Conservation (phyloP, 2,888 invertebrate species). For the Mythimna vitellina region DNA sequence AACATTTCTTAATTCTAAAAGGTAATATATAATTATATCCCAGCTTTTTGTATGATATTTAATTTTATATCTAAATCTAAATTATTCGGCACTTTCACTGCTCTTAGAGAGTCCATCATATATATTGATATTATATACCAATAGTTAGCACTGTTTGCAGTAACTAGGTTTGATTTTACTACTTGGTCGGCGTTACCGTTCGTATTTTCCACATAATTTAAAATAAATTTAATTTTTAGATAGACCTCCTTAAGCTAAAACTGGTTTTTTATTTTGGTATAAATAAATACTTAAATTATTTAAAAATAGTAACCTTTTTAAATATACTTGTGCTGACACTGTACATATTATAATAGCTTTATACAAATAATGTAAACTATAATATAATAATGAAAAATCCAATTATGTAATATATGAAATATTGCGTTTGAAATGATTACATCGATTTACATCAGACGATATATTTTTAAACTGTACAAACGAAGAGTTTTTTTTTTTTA, state of each 20-base stretch:
- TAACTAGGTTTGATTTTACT: conserved; percentile 9
- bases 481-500: not conserved
- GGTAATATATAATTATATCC: conserved; percentile 49
- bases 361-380: too few relatives aligned
- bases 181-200: conserved; percentile 11
- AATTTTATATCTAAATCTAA: conserved; percentile 55
- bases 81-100: conserved; percentile 69
- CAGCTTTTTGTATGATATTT: conserved; percentile 58
- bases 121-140: conserved; percentile 63
- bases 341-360: not conserved
- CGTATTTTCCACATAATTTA: conserved; percentile 6
- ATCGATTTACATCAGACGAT: not conserved
- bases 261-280: not conserved
- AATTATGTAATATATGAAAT: too few relatives aligned
- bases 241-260: not conserved
- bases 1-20: conserved; percentile 40
- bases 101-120: conserved; percentile 58
- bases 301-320: not conserved
- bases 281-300: not conserved
- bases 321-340: not conserved
- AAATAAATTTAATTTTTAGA: not conserved
- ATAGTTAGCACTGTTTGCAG: conserved; percentile 35
- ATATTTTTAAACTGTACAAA: not conserved
- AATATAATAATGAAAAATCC: too few relatives aligned
- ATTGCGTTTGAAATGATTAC: too few relatives aligned